Conservation (phyloP, 1,140 invertebrate genomes). For the Lepidurus apus region DNA sequence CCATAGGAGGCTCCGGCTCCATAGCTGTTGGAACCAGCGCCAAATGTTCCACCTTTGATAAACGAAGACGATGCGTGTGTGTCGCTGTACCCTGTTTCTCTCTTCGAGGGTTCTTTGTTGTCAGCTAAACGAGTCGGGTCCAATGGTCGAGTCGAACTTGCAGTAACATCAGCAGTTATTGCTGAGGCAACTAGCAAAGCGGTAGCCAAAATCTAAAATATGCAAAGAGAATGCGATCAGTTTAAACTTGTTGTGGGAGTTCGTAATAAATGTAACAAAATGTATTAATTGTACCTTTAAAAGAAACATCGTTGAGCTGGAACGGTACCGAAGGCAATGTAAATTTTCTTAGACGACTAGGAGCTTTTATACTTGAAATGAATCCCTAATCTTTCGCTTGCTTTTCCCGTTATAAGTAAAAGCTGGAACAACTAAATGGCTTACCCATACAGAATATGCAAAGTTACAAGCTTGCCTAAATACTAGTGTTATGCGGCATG, state of each 20-base stretch:
- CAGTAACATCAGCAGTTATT: neutral
- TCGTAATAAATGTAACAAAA: neutral
- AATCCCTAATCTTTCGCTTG: neutral
- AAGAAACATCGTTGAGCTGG: neutral
- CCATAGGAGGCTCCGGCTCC: neutral
- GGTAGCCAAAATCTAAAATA: neutral
- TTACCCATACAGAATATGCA: neutral
- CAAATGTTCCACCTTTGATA: neutral
- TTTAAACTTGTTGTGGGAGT: neutral
- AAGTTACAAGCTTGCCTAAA: neutral
- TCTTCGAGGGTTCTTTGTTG: neutral
- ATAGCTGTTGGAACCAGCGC: neutral
- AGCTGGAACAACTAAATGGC: neutral
- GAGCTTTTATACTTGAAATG: neutral
- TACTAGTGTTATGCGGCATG: neutral
- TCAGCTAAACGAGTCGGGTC: neutral
- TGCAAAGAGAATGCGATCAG: neutral
- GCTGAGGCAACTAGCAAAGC: neutral
- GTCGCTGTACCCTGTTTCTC: neutral
- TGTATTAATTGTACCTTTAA: neutral
- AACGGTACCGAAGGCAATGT: neutral
- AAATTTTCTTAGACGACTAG: neutral
- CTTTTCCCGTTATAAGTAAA: conserved; percentile 1
- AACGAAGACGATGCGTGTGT: neutral
- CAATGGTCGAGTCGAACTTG: neutral